phyloP scores from a whole-genome alignment of 2,888 invertebrate species.

The Tenthredo livida region DNA sequence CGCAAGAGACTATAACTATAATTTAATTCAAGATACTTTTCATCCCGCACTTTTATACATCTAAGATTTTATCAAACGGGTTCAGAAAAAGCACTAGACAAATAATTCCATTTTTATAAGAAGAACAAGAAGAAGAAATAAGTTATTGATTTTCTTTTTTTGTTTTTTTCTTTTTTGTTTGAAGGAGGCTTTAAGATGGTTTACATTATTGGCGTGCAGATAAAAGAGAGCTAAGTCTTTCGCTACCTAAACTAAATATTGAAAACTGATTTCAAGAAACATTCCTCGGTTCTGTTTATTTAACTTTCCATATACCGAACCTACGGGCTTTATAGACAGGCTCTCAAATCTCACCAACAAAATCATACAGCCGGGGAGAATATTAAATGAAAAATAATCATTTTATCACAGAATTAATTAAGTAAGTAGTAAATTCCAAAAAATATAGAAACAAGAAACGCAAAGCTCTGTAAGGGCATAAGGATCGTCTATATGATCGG shows the following conservation, averaged over 20 bases:
- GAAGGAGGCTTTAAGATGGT: background rate
- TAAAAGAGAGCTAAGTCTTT: constrained; percentile 28
- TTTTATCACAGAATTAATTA: background rate
- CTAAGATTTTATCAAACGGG: background rate
- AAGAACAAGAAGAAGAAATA: background rate
- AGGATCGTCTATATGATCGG: no score
- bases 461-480: background rate
- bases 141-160: background rate
- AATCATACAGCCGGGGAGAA: background rate
- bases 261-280: constrained; percentile 38
- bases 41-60: background rate
- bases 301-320: background rate
- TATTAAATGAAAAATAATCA: background rate
- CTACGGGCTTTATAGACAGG: no score
- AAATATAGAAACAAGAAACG: background rate
- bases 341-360: background rate
- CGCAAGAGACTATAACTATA: background rate
- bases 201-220: constrained; percentile 18
- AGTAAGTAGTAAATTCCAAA: background rate
- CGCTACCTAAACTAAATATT: constrained; percentile 38
- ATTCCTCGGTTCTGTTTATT: constrained; percentile 39
- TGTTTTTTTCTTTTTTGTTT: background rate
- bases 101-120: background rate
- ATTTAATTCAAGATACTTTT: background rate
- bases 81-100: background rate